Percentiles rank a stretch among this genome's conserved stretches.
These are phyloP conservation scores for Adrianichthys oophorus DNA, from an alignment of 2,797 vertebrate genomes.

Conservation along the genomic window DNA sequence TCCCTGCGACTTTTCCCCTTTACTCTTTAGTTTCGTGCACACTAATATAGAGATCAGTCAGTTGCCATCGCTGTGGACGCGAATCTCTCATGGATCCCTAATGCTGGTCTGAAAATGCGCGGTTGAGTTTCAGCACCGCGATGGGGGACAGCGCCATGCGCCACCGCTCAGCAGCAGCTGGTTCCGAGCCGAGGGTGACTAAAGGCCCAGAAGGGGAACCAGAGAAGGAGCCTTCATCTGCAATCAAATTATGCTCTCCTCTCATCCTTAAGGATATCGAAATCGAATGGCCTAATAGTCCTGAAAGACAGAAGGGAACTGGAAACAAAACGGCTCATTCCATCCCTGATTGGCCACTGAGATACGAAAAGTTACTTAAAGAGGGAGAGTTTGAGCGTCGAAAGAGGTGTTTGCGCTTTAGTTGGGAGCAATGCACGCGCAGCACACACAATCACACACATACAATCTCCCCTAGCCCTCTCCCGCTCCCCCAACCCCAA, in stretches of 20 bases:
- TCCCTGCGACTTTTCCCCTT: too few species aligned
- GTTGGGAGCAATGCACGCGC: conserved; percentile 47
- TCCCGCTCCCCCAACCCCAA: too few species aligned
- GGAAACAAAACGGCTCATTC: conserved; percentile 3
- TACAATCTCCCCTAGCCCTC: too few species aligned
- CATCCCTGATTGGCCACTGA: neutral
- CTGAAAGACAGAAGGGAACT: neutral
- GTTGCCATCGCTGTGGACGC: too few species aligned
- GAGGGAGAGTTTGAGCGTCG: neutral
- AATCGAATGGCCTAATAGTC: conserved; percentile 14
- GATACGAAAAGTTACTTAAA: neutral
- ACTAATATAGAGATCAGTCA: too few species aligned
- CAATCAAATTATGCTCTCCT: conserved; percentile 41
- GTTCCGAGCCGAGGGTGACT: conserved; percentile 26
- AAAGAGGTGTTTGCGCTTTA: conserved; percentile 10
- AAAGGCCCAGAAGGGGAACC: conserved; percentile 29
- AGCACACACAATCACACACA: conserved; percentile 17
- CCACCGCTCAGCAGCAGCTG: conserved; percentile 39
- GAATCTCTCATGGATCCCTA: conserved; percentile 24
- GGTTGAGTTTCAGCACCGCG: conserved; percentile 61
- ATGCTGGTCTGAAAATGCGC: conserved; percentile 43
- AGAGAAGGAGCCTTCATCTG: conserved; percentile 53
- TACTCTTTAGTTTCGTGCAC: too few species aligned
- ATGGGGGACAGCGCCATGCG: conserved; percentile 54
- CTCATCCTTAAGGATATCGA: conserved; percentile 8